These are phyloP conservation scores for Carcharodon carcharias DNA, from an alignment of 2,797 vertebrate species.

Conservation along the genomic window DNA sequence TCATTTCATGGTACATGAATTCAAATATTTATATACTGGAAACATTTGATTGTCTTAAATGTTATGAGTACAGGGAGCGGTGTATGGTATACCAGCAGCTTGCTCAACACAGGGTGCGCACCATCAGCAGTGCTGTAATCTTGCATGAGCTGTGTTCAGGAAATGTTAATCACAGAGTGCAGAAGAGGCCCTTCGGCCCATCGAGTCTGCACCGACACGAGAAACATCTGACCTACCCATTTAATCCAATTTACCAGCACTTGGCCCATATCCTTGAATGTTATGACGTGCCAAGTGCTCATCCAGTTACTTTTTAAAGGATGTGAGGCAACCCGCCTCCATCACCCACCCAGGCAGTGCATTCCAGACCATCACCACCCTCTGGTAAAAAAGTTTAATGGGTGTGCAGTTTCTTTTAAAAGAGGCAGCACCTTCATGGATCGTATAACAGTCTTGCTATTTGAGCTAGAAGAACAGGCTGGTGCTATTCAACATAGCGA, in stretches of 20 bases:
- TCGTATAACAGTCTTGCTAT: background rate
- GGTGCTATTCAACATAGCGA: background rate
- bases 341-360: too few species aligned
- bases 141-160: background rate
- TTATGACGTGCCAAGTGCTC: too few species aligned
- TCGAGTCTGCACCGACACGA: too few species aligned
- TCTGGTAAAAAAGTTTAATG: background rate
- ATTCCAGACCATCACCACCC: too few species aligned
- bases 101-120: conserved; percentile 5
- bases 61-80: conserved; percentile 46
- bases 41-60: background rate
- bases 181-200: too few species aligned
- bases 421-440: background rate
- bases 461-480: background rate
- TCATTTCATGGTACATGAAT: background rate
- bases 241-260: too few species aligned
- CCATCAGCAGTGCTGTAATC: background rate
- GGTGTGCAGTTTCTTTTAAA: background rate
- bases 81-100: conserved; percentile 45
- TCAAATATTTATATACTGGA: background rate
- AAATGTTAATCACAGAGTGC: background rate
- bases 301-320: too few species aligned
- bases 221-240: too few species aligned
- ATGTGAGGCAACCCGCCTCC: too few species aligned
- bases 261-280: too few species aligned